Conservation (phyloP, 2,113 vertebrate genomes). For the Apodemus speciosus region DNA sequence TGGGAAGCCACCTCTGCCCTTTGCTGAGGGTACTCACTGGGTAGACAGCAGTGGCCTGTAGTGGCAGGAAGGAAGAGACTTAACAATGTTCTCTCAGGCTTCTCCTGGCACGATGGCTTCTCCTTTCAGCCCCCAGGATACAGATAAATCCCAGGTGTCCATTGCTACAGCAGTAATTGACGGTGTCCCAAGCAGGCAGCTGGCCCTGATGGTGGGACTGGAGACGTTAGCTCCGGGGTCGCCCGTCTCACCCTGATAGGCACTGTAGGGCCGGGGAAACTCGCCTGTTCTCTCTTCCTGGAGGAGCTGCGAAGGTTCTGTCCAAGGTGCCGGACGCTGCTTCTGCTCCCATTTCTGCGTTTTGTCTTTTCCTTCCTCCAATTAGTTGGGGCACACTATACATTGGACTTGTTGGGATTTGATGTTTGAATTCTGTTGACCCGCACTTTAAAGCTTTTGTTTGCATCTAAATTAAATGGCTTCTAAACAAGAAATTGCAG, state of each 20-base stretch:
- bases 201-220: conserved; percentile 34
- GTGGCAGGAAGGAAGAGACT: conserved; percentile 64
- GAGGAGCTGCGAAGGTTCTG: neutral
- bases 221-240: conserved; percentile 1
- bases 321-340: conserved; percentile 73
- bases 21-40: conserved; percentile 49
- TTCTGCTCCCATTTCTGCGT: conserved; percentile 73
- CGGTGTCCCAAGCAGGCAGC: conserved; percentile 60
- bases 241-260: conserved; percentile 50
- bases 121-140: neutral
- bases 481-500: conserved; percentile 95
- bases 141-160: conserved; percentile 18
- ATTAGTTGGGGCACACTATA: conserved; percentile 80
- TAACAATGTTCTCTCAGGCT: neutral
- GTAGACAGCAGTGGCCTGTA: conserved; percentile 40
- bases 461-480: conserved; percentile 89
- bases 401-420: conserved; percentile 80
- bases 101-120: neutral
- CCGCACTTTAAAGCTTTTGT: conserved; percentile 94
- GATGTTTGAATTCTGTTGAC: conserved; percentile 89
- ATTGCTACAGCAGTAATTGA: conserved; percentile 31
- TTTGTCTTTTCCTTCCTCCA: conserved; percentile 68
- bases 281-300: conserved; percentile 45
- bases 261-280: conserved; percentile 18
- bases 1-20: conserved; percentile 62